Conservation (phyloP, 2,888 invertebrate species). For the Temnothorax unifasciatus region DNA sequence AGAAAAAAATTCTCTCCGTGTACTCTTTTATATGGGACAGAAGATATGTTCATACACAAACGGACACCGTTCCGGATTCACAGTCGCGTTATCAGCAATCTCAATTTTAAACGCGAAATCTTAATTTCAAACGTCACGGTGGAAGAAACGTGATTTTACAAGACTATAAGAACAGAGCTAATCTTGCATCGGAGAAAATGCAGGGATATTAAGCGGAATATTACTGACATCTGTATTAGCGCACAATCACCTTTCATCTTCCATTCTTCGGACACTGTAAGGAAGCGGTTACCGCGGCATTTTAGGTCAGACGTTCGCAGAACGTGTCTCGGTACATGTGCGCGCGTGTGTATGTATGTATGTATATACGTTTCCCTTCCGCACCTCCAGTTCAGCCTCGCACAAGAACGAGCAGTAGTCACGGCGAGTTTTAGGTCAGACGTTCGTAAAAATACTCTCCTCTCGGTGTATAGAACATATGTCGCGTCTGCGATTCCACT, state of each 20-base stretch:
- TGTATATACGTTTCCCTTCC: slow-evolving; percentile 19
- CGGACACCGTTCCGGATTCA: not conserved
- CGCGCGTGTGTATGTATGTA: not conserved
- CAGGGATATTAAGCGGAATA: slow-evolving; percentile 31
- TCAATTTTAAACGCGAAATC: slow-evolving; percentile 6
- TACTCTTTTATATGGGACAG: not conserved
- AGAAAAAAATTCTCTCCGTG: no score
- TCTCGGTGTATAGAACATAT: slow-evolving; percentile 36
- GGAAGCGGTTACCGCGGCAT: slow-evolving; percentile 42
- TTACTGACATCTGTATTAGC: slow-evolving; percentile 49
- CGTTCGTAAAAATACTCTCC: slow-evolving; percentile 66
- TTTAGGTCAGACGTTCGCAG: slow-evolving; percentile 63
- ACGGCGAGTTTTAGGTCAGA: slow-evolving; percentile 68
- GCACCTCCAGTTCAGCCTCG: slow-evolving; percentile 35
- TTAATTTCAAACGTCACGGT: slow-evolving; percentile 7
- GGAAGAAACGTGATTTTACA: slow-evolving; percentile 24
- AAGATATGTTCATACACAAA: not conserved
- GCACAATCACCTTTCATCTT: slow-evolving; percentile 12
- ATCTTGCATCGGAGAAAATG: slow-evolving; percentile 39
- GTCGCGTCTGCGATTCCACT: slow-evolving; percentile 62
- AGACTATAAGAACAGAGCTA: slow-evolving; percentile 20
- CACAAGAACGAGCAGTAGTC: slow-evolving; percentile 67
- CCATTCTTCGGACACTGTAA: not conserved
- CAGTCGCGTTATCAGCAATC: slow-evolving; percentile 25
- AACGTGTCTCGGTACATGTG: slow-evolving; percentile 3